Evolutionary conservation across 2,113 vertebrate genomes (phyloP), one percentile per base, ranked within the genome.

Genomic region (Actinemys pallida): DNA sequence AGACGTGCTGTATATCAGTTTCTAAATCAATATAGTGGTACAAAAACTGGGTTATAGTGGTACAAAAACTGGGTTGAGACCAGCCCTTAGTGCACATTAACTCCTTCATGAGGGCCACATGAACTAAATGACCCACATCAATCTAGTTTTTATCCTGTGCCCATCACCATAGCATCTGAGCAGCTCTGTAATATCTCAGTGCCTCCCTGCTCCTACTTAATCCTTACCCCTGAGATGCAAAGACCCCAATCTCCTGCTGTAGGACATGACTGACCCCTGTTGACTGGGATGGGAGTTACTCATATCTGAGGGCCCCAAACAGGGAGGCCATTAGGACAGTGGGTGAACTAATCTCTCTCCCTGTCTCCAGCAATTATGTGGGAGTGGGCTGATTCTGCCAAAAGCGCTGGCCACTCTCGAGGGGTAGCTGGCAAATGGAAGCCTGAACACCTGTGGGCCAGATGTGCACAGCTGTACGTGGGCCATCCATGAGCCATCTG

Each of bases 381-480:
- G 69, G 45, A 50, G 83, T 35, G 12, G 62, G 27, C 75, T 57
- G 84, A 81, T 39, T 7, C 19, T 72, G 92, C 19, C 72, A 53
- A 76, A 84, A 88, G 82, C 42, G 83, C 84, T 6, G 1, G 4
- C 89, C 52, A 89, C 79, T 94, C 72, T 72, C 0, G 10, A 83
- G 82, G 75, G 59, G 29, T 84, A 49, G 54, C 80, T 93, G 93
- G 94, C 25, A 42, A 88, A 1, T 22, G 59, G 92, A 85, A 87
- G 22, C 84, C 81, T 45, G 57, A 25, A 53, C 96, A 94, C 50
- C 98, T 98, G 98, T 84, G 54, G 4, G 1, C 96, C 98, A 98
- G 98, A 98, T 98, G 98, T 97, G 93, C 42, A 2, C 27, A 17
- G 84, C 86, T 49, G 54, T 42, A 47, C 42, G 81, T 88, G 88